Evolutionary conservation across 2,113 vertebrate species (phyloP), one percentile per base, ranked within the genome.

Genomic region (Trachemys scripta): DNA sequence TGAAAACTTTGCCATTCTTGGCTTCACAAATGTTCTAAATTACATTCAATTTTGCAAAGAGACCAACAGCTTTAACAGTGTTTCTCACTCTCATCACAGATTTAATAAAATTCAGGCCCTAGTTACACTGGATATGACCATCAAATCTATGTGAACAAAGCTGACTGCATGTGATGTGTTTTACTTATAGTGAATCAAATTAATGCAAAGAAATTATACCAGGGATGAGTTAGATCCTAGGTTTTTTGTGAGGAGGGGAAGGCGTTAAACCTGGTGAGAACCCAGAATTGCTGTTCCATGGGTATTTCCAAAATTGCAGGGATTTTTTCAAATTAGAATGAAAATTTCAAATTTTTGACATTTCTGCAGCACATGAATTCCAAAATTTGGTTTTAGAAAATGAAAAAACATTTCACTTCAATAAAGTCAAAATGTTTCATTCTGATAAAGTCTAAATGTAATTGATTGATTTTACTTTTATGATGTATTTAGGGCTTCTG

Each of bases 231-330:
- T 29, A 31, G 5, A 59, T 59, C 27, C 57, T 72, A 17, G 31
- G 17, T 29, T n/a, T 93, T 51, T 56, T n/a, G 81, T 22, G 22
- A 54, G 42, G 47, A 56, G 3, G 82, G n/a, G 11, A 3, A 49
- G 24, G 50, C 0, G 4, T 35, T 50, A 62, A 65, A 76, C 22
- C 20, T 42, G 72, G 1, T 45, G 57, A 3, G 80, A 9, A 84
- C 25, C 5, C 6, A 84, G 90, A 94, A 92, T 84, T 84, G 51
- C 62, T 4, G 72, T 29, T 54, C 38, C 0, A 0, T 12, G 2
- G 24, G 13, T 56, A 54, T 89, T 38, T 72, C 78, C 54, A 72
- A 88, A 92, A 87, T 10, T 3, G 0, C 49, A 10, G 93, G 81
- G 85, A 19, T 35, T 10, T 75, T 69, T 90, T 89, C 50, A 69